phyloP scores from a whole-genome alignment of 2,888 invertebrate species.

The Watsonalla binaria region DNA sequence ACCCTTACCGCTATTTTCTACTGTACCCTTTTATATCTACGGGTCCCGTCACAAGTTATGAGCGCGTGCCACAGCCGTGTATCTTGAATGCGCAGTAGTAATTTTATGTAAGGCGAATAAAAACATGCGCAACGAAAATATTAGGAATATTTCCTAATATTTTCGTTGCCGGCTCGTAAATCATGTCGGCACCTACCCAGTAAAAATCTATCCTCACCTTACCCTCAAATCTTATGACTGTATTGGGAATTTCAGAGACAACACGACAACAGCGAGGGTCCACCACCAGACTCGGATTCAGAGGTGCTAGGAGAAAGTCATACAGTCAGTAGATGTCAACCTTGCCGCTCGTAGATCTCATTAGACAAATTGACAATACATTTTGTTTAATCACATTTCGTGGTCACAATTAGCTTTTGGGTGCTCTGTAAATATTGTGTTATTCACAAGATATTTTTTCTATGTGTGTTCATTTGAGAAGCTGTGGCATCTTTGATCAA shows the following conservation, averaged over 20 bases:
- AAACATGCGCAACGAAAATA: no score
- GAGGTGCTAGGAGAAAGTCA: constrained; percentile 84
- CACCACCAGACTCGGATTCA: constrained; percentile 80
- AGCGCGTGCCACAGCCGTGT: no score
- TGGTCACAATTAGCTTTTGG: constrained; percentile 6
- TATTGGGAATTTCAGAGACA: constrained; percentile 80
- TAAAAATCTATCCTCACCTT: no score
- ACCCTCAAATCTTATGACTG: no score
- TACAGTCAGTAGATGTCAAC: constrained; percentile 82
- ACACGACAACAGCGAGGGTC: constrained; percentile 83
- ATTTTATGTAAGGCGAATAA: no score
- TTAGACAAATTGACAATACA: constrained; percentile 1
- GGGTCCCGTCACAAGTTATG: no score
- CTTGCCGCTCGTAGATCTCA: constrained; percentile 69
- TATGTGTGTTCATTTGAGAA: constrained; percentile 8
- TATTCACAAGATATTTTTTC: background rate
- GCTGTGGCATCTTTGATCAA: background rate
- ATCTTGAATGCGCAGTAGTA: no score
- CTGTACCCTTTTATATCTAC: no score
- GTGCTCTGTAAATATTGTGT: constrained; percentile 2
- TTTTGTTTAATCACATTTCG: background rate
- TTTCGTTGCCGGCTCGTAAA: no score
- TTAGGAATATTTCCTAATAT: no score
- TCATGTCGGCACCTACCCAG: no score
- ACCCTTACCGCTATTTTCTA: no score